These are phyloP conservation scores for Penaeus vannamei DNA, from an alignment of 1,140 invertebrate species.

Conservation along the genomic window DNA sequence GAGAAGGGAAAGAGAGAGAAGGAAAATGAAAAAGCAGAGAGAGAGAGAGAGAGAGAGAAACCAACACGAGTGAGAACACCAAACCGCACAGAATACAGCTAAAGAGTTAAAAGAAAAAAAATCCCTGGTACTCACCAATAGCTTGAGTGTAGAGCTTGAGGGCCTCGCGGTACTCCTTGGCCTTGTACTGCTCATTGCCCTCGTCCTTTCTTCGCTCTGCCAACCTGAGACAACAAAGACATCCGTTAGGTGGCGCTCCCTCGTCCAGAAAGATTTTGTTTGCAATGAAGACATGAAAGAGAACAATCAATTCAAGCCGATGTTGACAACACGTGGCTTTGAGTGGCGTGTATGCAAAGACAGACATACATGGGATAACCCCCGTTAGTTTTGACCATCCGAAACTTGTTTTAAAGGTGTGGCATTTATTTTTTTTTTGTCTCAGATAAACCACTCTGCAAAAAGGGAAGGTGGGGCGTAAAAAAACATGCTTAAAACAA, in stretches of 20 bases:
- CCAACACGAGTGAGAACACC: not conserved
- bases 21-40: not conserved
- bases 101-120: not conserved
- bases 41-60: not conserved
- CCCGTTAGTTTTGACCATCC: too few species aligned
- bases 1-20: not conserved
- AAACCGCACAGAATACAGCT: not conserved
- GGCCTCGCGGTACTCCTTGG: conserved; percentile 89
- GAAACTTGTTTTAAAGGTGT: not conserved
- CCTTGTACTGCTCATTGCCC: conserved; percentile 89
- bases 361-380: not conserved
- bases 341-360: not conserved
- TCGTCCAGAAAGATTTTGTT: too few species aligned
- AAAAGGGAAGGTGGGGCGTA: too few species aligned
- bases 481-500: too few species aligned
- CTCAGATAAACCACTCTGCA: too few species aligned
- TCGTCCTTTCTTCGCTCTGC: conserved; percentile 89
- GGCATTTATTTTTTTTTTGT: not conserved
- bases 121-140: conserved; percentile 77
- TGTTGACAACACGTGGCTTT: too few species aligned
- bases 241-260: not conserved
- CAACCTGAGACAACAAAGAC: conserved; percentile 76
- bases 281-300: too few species aligned
- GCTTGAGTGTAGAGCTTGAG: conserved; percentile 88
- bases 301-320: too few species aligned